Evolutionary conservation across 2,113 vertebrate genomes (phyloP).

Genomic region (Dicrurus megarhynchus): DNA sequence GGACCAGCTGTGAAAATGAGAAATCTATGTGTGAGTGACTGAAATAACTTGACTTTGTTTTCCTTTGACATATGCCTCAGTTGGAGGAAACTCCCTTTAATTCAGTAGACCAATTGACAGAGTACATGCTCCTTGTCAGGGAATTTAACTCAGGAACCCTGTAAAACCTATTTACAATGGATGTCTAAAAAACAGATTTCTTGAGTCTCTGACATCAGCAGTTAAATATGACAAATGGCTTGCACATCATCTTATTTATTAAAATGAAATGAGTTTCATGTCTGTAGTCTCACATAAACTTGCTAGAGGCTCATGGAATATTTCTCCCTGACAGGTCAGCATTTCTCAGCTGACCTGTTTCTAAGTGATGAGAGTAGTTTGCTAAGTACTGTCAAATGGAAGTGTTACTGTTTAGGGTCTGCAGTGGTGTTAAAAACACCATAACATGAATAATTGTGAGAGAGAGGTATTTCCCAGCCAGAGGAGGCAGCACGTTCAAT

Average conservation of each 20-base stretch:
- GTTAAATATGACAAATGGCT: background rate
- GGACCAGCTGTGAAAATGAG: background rate
- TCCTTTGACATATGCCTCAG: background rate
- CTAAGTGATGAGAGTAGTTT: background rate
- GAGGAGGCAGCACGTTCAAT: background rate
- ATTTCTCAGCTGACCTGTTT: background rate
- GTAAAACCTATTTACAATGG: background rate
- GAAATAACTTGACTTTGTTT: background rate
- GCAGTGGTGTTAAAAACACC: background rate
- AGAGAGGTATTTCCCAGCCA: background rate
- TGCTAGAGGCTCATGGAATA: background rate
- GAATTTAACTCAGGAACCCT: background rate
- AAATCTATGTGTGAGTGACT: background rate
- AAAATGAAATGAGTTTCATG: background rate
- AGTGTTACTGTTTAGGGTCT: background rate
- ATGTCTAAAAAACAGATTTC: background rate
- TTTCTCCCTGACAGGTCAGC: background rate
- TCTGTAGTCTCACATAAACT: background rate
- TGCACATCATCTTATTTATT: background rate
- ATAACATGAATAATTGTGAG: background rate
- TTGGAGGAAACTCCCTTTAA: background rate
- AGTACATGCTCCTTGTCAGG: background rate
- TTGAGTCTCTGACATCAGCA: background rate
- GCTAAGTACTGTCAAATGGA: background rate
- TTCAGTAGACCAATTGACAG: background rate